Percentiles rank a stretch among this genome's conserved stretches.
Evolutionary conservation across 2,113 vertebrate species (phyloP).

Genomic region (Chaetodon trifascialis): DNA sequence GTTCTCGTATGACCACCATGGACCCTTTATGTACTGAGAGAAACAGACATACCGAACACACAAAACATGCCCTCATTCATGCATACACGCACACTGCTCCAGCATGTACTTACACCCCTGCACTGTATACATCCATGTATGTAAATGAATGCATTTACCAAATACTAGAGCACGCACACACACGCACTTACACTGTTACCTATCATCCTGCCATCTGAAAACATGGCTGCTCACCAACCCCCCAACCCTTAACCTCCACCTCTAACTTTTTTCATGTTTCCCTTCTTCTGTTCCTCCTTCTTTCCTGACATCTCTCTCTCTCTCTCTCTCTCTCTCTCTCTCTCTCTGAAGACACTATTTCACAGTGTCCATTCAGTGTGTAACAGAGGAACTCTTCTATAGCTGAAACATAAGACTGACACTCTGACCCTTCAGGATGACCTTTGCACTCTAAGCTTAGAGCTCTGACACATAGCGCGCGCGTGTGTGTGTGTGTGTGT

Average conservation of each 20-base stretch:
- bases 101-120: conserved; percentile 15
- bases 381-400: conserved; percentile 72
- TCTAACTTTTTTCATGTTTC: conserved; percentile 21
- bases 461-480: conserved; percentile 67
- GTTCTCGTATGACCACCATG: conserved; percentile 71
- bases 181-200: conserved; percentile 22
- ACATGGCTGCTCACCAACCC: conserved; percentile 50
- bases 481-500: conserved; percentile 11
- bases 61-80: conserved; percentile 65
- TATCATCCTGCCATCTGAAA: conserved; percentile 62
- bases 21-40: conserved; percentile 63
- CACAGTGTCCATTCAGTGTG: conserved; percentile 63
- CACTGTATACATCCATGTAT: conserved; percentile 7
- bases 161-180: conserved; percentile 1
- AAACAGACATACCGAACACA: conserved; percentile 64
- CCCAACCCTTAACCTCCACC: conserved; percentile 15
- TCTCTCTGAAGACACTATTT: conserved; percentile 35
- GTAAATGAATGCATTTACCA: not conserved
- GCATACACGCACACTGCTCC: not conserved
- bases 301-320: conserved; percentile 27
- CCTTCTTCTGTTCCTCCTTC: conserved; percentile 46
- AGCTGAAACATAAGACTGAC: conserved; percentile 73
- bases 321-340: conserved; percentile 9
- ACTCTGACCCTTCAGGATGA: conserved; percentile 65
- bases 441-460: conserved; percentile 63